Base-by-base conservation (phyloP, 2,888 invertebrate species). In the Epinotia bilunana region DNA sequence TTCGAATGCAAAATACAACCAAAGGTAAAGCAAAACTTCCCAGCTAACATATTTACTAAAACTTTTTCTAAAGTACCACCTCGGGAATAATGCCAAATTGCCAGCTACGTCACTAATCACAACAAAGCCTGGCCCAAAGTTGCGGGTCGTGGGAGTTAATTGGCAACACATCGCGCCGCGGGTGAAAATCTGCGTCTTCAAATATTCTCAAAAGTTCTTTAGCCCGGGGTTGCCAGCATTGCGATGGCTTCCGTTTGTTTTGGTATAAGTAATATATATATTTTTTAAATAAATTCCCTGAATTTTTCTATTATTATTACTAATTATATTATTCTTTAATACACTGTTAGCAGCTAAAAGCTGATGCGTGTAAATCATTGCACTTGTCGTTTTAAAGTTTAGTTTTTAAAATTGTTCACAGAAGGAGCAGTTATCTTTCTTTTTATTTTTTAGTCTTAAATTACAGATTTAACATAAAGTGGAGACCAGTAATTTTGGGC, bases 131-230 rank as follows among this genome's bases (percentile, higher is more conserved):
- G 55, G 68, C 63, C 70, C 74, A 23, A 60, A 64, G 64, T 69
- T 69, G 62, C 57, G 39, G 39, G n/a, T 13, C 20, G 46, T 5
- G 61, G 49, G 20, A 57, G 43, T 58, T 74, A 70, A 74, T 74
- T 74, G 74, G 74, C 74, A 70, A 74, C 70, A 74, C 70, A 70
- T 74, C 69, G 69, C 74, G 69, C 74, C 64, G 69, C 74, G 74
- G 74, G 74, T 64, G 64, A 46, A 62, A 62, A 39, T 16, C 53
- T 53, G 71, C 61, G 74, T 69, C 74, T 74, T 70, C 58, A 58
- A 74, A 49, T 60, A 70, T 57, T 74, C 61, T 33, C 53, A 20
- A 70, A 74, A 74, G 69, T 74, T 70, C 18, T 33, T 11, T 18
- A n/a, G 74, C 74, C 74, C 16, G 9, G 7, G 64, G 64, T 28